Evolutionary conservation across 2,888 invertebrate genomes (phyloP), one percentile per base, ranked within the genome.

Genomic region (Lithodes maja): DNA sequence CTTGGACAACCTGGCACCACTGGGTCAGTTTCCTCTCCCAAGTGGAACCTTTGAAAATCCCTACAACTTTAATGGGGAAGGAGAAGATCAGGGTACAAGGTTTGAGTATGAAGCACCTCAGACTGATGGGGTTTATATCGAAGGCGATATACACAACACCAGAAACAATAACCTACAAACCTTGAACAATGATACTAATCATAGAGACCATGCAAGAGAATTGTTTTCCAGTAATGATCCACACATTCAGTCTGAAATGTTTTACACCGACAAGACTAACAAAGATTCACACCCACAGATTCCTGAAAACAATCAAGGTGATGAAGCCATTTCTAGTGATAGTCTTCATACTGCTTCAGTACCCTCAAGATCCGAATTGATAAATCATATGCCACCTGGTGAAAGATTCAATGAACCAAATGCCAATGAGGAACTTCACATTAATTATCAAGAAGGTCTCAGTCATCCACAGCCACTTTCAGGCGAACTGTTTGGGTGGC

Each of bases 21-120:
- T 89, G 3, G 88, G 88, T n/a, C 88, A 82, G 53, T 89, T 89
- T 55, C 88, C 88, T 17, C 68, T 77, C 52, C 88, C 88, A 55
- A 77, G 88, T n/a, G 81, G 87, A n/a, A 52, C 74, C 55, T 52
- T 55, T 1, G 55, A 71, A 50, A 61, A 81, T 53, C 12, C 61
- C 12, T 55, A 54, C 53, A 71, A 82, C 17, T 55, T 86, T 49
- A 82, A 61, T 33, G 55, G 17, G 15, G 17, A 12, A 12, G 68
- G 68, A 71, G 3, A 71, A n/a, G 17, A n/a, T n/a, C 17, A 71
- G 1, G 71, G 71, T n/a, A 3, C 12, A n/a, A 17, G 17, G 7
- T 5, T 12, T 5, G 15, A 83, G 33, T 87, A 53, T 83, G 87
- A 33, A 53, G 33, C 33, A 49, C 9, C 55, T 53, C 33, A 50